A percentile compares a stretch with the other conserved stretches of the same genome.
Evolutionary conservation across 2,888 invertebrate species (phyloP).

Genomic region (Cephus spinipes): DNA sequence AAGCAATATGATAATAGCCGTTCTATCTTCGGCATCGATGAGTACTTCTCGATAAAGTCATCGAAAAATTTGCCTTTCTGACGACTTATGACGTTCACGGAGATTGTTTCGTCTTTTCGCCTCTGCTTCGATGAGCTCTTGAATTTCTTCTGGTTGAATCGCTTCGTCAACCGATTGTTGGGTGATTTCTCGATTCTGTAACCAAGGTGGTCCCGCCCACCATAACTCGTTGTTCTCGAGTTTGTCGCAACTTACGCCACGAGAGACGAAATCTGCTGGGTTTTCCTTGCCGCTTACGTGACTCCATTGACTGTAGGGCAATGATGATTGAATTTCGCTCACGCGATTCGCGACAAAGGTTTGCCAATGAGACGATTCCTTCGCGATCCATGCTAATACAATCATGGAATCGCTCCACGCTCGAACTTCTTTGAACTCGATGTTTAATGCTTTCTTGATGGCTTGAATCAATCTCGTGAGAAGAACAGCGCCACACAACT

Average conservation of each 20-base stretch:
- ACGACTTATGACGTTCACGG: conserved; percentile 9
- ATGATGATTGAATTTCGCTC: conserved; percentile 28
- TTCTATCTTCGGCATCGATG: background rate
- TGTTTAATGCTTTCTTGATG: conserved; percentile 1
- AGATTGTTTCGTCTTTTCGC: background rate
- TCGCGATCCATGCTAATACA: conserved; percentile 16
- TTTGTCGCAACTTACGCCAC: conserved; percentile 18
- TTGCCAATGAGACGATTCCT: conserved; percentile 7
- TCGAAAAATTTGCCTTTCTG: conserved; percentile 7
- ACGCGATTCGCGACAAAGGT: conserved; percentile 26
- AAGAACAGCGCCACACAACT: conserved; percentile 7
- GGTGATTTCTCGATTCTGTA: conserved; percentile 1
- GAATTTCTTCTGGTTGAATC: conserved; percentile 4
- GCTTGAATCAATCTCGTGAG: conserved; percentile 11
- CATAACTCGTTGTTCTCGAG: conserved; percentile 13
- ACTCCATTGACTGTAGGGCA: conserved; percentile 19
- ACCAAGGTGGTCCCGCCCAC: conserved; percentile 16
- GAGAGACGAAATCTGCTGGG: conserved; percentile 30
- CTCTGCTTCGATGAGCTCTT: background rate
- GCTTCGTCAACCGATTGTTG: background rate
- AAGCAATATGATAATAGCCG: background rate
- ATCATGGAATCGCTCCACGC: conserved; percentile 23
- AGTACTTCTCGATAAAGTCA: background rate
- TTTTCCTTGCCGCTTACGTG: conserved; percentile 30
- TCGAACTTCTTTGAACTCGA: conserved; percentile 1